These are phyloP conservation scores for Xestoiulus laeticollis DNA, from an alignment of 2,888 invertebrate genomes.

Conservation along the genomic window DNA sequence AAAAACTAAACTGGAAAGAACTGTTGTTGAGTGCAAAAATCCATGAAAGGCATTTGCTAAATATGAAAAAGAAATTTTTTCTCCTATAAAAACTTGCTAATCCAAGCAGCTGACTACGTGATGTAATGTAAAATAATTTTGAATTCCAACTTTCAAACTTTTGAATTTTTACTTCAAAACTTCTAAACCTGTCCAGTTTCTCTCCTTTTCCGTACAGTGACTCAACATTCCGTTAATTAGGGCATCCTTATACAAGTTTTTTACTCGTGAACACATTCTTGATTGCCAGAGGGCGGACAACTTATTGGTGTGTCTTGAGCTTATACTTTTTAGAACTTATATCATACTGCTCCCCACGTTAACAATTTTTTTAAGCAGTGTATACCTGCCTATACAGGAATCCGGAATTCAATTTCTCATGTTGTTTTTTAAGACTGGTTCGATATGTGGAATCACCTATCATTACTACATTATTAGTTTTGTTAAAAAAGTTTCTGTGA, in stretches of 20 bases:
- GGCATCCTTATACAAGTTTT: neutral
- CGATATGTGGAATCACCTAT: too few relatives aligned
- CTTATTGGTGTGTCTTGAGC: neutral
- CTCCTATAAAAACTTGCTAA: neutral
- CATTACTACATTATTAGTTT: too few relatives aligned
- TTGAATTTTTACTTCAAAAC: neutral
- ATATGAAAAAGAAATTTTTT: neutral
- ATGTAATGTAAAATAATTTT: neutral
- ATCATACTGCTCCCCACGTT: neutral
- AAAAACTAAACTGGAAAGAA: neutral
- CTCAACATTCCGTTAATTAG: constrained; percentile 19
- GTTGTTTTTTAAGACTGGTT: too few relatives aligned
- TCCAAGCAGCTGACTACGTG: constrained; percentile 10
- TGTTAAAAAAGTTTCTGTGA: too few relatives aligned
- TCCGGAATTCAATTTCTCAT: too few relatives aligned
- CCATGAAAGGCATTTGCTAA: neutral
- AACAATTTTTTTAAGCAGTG: too few relatives aligned
- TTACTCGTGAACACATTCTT: neutral
- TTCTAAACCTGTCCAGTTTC: neutral
- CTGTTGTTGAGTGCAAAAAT: neutral
- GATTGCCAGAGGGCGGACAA: neutral
- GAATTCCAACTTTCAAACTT: neutral
- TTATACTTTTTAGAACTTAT: neutral
- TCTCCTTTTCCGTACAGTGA: constrained; percentile 18
- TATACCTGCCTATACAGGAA: too few relatives aligned